These are phyloP conservation scores for Garra rufa DNA, from an alignment of 2,113 vertebrate genomes.

Conservation along the genomic window DNA sequence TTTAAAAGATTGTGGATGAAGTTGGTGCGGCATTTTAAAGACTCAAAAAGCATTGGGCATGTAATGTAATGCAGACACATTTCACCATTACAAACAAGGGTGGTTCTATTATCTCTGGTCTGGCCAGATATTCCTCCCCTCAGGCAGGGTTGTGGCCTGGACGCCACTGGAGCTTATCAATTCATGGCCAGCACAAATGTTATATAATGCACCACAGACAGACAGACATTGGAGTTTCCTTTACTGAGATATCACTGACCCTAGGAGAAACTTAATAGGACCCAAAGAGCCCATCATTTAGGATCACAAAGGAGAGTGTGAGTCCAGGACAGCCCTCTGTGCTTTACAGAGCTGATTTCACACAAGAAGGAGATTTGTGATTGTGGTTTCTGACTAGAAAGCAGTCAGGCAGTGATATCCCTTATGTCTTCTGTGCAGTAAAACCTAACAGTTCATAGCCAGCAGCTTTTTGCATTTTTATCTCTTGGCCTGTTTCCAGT, in stretches of 20 bases:
- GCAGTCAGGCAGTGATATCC: slow-evolving; percentile 14
- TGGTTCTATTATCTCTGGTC: background rate
- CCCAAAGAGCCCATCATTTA: slow-evolving; percentile 13
- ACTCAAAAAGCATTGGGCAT: background rate
- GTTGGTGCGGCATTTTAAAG: background rate
- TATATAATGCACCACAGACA: slow-evolving; percentile 18
- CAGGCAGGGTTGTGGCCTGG: slow-evolving; percentile 12
- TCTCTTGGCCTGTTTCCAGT: background rate
- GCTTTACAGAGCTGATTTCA: slow-evolving; percentile 27
- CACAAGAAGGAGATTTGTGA: slow-evolving; percentile 22
- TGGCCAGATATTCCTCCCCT: slow-evolving; percentile 1
- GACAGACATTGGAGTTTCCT: slow-evolving; percentile 15
- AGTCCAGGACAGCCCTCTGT: background rate
- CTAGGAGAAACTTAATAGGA: slow-evolving; percentile 14
- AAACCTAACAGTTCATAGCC: slow-evolving; percentile 8
- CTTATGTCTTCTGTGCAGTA: background rate
- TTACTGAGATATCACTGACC: slow-evolving; percentile 25
- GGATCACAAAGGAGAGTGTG: background rate
- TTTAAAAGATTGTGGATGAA: background rate
- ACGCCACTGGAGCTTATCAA: background rate
- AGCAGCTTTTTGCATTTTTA: slow-evolving; percentile 13
- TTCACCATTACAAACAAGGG: background rate
- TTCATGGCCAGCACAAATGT: background rate
- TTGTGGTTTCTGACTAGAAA: slow-evolving; percentile 23
- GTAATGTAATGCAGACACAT: slow-evolving; percentile 30